These are phyloP conservation scores for Zaprionus ornatus DNA, from an alignment of 1,140 invertebrate species.

Conservation along the genomic window DNA sequence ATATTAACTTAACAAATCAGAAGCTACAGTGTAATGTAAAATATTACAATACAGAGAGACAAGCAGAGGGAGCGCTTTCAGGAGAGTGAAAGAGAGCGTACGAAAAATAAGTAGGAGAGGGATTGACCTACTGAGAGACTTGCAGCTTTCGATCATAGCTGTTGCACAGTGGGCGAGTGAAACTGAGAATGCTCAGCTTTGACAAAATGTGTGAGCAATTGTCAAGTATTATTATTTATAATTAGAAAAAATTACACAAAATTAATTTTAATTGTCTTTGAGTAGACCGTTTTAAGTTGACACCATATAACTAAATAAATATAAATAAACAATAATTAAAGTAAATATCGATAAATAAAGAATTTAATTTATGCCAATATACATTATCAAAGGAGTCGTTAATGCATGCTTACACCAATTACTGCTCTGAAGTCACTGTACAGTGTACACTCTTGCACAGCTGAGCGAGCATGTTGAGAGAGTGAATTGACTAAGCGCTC, in stretches of 20 bases:
- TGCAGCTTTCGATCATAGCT: conserved; percentile 12
- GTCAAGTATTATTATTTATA: no score
- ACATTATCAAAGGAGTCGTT: neutral
- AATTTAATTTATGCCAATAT: no score
- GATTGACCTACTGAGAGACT: conserved; percentile 3
- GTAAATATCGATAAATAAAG: no score
- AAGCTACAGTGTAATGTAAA: conserved; percentile 30
- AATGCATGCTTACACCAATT: neutral
- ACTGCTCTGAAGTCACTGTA: conserved; percentile 15
- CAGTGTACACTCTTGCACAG: conserved; percentile 44
- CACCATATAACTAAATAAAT: no score
- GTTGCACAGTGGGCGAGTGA: conserved; percentile 15
- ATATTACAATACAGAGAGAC: conserved; percentile 36
- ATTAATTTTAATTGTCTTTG: no score
- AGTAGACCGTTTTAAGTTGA: no score
- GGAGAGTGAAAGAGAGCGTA: neutral
- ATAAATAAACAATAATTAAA: no score
- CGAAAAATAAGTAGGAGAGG: conserved; percentile 2
- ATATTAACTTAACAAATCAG: conserved; percentile 12
- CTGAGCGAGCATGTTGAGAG: conserved; percentile 27
- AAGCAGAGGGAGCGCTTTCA: neutral
- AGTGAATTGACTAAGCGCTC: neutral
- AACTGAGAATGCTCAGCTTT: neutral
- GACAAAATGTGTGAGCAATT: neutral
- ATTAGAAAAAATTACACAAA: no score